Percentiles rank a stretch among this genome's conserved stretches.
Evolutionary conservation across 2,113 vertebrate species (phyloP).

Genomic region (Cromileptes altivelis): DNA sequence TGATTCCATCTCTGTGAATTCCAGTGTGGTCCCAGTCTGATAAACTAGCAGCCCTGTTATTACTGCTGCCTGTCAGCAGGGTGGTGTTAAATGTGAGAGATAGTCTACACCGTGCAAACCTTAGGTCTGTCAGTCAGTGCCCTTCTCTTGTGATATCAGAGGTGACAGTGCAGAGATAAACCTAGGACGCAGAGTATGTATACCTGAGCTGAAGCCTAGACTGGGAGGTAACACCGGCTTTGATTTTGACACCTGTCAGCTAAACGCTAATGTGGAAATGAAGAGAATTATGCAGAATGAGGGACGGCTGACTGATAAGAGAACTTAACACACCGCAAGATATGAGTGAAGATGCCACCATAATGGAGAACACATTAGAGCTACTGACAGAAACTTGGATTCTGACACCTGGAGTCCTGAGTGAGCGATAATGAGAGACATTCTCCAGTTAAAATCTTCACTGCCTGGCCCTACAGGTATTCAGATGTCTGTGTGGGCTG

Average conservation of each 20-base stretch:
- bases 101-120: slow-evolving; percentile 24
- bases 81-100: slow-evolving; percentile 27
- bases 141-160: slow-evolving; percentile 25
- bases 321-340: slow-evolving; percentile 40
- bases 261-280: slow-evolving; percentile 44
- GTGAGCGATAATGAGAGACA: slow-evolving; percentile 53
- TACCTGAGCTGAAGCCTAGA: not conserved
- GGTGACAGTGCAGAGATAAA: slow-evolving; percentile 54
- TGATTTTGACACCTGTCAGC: slow-evolving; percentile 58
- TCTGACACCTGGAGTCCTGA: slow-evolving; percentile 34
- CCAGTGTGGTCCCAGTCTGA: slow-evolving; percentile 54
- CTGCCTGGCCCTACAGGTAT: slow-evolving; percentile 51
- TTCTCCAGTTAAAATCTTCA: slow-evolving; percentile 32
- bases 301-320: slow-evolving; percentile 38
- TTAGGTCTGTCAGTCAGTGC: slow-evolving; percentile 38
- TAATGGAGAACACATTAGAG: slow-evolving; percentile 42
- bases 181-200: slow-evolving; percentile 2
- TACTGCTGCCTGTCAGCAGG: slow-evolving; percentile 52
- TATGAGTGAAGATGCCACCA: slow-evolving; percentile 39
- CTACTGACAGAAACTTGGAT: slow-evolving; percentile 50
- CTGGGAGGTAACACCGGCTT: slow-evolving; percentile 20
- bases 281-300: slow-evolving; percentile 35
- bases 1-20: slow-evolving; percentile 72
- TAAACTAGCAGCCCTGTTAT: slow-evolving; percentile 65
- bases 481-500: slow-evolving; percentile 54